Evolutionary conservation across 35 echinoderm and acorn worm genomes (phyloP).

Genomic region (Amphiura filiformis): DNA sequence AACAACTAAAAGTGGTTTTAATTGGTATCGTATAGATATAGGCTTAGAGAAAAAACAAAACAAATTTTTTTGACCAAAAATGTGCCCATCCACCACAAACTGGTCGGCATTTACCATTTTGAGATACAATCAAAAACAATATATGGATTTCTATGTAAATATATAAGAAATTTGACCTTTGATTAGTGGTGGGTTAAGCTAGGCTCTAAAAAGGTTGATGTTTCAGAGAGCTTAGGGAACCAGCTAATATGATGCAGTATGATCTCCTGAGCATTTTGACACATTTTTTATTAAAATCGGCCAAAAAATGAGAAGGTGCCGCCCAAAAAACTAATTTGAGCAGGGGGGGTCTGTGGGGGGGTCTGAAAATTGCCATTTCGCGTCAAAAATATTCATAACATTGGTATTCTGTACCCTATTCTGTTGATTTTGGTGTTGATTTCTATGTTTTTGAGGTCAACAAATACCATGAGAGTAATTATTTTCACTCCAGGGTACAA

Average conservation of each 20-base stretch:
- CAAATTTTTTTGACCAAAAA: no score
- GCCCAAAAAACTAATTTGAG: background rate
- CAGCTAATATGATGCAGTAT: background rate
- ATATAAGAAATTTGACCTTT: no score
- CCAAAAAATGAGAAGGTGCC: background rate
- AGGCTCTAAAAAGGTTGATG: constrained; percentile 9
- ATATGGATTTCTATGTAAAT: no score
- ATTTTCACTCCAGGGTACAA: background rate
- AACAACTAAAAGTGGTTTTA: no score
- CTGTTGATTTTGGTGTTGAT: background rate
- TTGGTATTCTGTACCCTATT: background rate
- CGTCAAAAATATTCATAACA: background rate
- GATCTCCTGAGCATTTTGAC: background rate
- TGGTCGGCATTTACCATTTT: no score
- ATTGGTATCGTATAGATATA: no score
- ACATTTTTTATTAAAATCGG: background rate
- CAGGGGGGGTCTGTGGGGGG: no score
- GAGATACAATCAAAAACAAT: no score
- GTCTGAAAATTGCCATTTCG: no score
- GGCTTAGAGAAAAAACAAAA: no score
- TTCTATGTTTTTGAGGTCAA: background rate
- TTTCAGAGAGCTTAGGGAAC: background rate
- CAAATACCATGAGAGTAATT: background rate
- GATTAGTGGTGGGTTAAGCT: constrained; percentile 6
- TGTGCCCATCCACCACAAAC: no score